Conservation (phyloP, 2,797 vertebrate genomes). For the Oreortyx pictus region DNA sequence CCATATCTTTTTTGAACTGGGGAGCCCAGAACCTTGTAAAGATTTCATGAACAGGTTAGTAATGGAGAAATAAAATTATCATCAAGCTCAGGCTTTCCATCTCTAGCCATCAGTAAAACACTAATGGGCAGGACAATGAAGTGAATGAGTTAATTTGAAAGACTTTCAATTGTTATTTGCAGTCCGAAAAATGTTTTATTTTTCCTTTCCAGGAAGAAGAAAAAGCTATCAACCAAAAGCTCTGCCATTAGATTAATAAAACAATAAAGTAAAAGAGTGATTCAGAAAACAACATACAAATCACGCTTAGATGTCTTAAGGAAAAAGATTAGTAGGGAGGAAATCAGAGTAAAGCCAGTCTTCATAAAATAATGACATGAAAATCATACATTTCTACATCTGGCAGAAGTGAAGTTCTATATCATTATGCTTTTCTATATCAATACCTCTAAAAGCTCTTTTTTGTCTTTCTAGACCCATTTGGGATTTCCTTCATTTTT, state of each 20-base stretch:
- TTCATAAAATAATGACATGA: not conserved
- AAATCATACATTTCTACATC: not conserved
- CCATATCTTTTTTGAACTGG: too few species aligned
- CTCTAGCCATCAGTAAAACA: not conserved
- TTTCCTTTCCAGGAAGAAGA: not conserved
- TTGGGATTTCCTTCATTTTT: not conserved
- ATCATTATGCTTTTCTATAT: not conserved
- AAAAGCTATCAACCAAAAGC: not conserved
- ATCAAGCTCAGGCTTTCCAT: not conserved
- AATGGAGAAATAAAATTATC: not conserved
- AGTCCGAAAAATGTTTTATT: not conserved
- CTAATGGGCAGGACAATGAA: not conserved
- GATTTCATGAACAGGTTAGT: not conserved
- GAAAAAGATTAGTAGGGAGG: not conserved
- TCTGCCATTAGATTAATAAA: not conserved
- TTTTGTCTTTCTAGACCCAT: not conserved
- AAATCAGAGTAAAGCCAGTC: not conserved
- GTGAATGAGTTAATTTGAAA: not conserved
- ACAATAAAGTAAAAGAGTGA: not conserved
- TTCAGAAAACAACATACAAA: not conserved
- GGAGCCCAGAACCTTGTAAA: not conserved
- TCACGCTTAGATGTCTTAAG: not conserved
- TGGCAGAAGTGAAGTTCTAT: not conserved
- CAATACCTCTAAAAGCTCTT: not conserved
- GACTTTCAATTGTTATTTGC: not conserved